Evolutionary conservation across 2,113 vertebrate species (phyloP).

Genomic region (Lophotis ruficrista): DNA sequence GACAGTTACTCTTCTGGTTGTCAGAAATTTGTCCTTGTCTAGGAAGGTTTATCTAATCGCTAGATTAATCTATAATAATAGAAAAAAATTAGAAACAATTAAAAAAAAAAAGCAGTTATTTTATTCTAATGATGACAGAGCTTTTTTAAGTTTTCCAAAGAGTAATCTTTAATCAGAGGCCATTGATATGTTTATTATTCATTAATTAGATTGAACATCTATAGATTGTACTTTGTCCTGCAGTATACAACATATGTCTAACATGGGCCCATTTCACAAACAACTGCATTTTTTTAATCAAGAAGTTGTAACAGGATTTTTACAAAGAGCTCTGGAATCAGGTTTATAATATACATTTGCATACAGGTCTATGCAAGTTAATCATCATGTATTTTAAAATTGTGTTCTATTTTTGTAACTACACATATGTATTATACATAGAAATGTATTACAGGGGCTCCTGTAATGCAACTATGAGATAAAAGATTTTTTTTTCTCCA

Average conservation of each 20-base stretch:
- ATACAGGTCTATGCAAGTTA: background rate
- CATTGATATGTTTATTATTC: background rate
- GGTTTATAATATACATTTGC: background rate
- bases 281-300: background rate
- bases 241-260: background rate
- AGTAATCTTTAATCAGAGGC: background rate
- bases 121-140: background rate
- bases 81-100: background rate
- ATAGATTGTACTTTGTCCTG: background rate
- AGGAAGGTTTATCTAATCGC: background rate
- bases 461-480: background rate
- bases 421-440: background rate
- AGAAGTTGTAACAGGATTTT: background rate
- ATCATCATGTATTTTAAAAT: background rate
- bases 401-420: background rate
- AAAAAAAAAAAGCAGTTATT: background rate
- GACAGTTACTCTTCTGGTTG: background rate
- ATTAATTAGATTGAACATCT: background rate
- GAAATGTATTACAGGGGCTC: background rate
- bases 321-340: background rate
- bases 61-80: background rate
- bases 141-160: background rate
- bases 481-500: background rate
- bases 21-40: background rate
- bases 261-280: background rate